Conservation (phyloP, 2,113 vertebrate genomes). For the Anseranas semipalmata region DNA sequence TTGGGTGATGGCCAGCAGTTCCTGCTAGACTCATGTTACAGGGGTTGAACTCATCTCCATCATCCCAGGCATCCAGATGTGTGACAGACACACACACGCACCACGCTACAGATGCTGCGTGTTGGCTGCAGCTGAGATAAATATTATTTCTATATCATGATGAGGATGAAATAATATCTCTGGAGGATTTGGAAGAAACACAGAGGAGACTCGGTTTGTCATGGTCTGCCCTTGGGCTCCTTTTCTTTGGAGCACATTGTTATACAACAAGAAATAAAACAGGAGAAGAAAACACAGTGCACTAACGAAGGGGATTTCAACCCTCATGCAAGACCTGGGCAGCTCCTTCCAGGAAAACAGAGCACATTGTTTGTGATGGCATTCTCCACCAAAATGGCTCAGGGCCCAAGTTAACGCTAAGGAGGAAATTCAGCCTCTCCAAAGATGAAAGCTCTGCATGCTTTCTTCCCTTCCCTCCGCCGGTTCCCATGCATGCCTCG, state of each 20-base stretch:
- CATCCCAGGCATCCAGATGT: not conserved
- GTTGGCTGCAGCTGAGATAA: constrained; percentile 50
- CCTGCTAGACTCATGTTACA: not conserved
- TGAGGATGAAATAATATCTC: not conserved
- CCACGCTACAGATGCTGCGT: not conserved
- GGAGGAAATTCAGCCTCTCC: not conserved
- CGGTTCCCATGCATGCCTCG: not conserved
- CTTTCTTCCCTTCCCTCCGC: not conserved
- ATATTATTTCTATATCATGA: constrained; percentile 4
- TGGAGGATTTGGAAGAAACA: not conserved
- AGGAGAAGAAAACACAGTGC: not conserved
- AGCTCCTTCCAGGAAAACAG: not conserved
- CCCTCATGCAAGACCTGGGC: not conserved
- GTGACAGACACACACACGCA: not conserved
- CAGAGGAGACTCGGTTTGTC: not conserved
- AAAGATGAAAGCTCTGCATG: not conserved
- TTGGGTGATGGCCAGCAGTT: constrained; percentile 21
- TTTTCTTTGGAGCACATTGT: not conserved
- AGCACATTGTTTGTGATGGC: not conserved
- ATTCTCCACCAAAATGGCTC: not conserved
- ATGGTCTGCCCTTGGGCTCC: not conserved
- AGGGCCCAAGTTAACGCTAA: not conserved
- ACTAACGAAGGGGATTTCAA: not conserved
- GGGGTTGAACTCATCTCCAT: not conserved
- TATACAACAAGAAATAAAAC: not conserved